Conservation (phyloP, 2,888 invertebrate genomes). For the Camponotus fellah region DNA sequence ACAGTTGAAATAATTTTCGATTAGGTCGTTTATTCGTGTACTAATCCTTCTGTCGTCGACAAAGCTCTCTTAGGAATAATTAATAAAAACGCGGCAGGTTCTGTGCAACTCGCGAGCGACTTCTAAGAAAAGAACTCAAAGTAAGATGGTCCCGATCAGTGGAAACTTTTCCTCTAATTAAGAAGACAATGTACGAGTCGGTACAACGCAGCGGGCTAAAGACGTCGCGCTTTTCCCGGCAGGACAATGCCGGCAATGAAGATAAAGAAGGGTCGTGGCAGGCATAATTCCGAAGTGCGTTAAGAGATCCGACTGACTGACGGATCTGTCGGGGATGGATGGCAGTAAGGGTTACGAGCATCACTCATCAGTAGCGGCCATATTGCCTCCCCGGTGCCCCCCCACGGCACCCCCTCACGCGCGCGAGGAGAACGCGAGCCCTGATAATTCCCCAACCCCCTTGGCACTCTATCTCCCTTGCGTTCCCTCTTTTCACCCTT, state of each 20-base stretch:
- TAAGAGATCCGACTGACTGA: conserved; percentile 77
- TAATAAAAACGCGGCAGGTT: conserved; percentile 50
- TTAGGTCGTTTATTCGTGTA: conserved; percentile 25
- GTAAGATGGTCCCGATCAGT: conserved; percentile 53
- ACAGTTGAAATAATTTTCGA: conserved; percentile 1
- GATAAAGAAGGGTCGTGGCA: conserved; percentile 78
- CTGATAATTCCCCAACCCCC: conserved; percentile 84
- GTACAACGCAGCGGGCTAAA: conserved; percentile 50
- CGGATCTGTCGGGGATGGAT: conserved; percentile 78
- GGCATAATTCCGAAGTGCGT: conserved; percentile 79
- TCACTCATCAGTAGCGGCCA: conserved; percentile 85
- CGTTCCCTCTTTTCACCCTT: conserved; percentile 65
- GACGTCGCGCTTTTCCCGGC: conserved; percentile 51
- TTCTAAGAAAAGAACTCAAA: conserved; percentile 52
- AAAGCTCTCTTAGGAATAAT: conserved; percentile 37
- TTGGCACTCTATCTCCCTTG: conserved; percentile 66
- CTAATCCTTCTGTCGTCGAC: conserved; percentile 15
- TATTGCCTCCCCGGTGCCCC: conserved; percentile 81
- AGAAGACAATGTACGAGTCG: conserved; percentile 57
- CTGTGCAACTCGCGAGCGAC: conserved; percentile 34
- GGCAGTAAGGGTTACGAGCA: conserved; percentile 84
- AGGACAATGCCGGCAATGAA: conserved; percentile 72
- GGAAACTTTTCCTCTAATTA: conserved; percentile 60
- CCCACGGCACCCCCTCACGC: conserved; percentile 46
- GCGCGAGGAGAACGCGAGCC: conserved; percentile 78